Evolutionary conservation across 2,113 vertebrate genomes (phyloP), one percentile per base, ranked within the genome.

Genomic region (Syngnathus typhle): DNA sequence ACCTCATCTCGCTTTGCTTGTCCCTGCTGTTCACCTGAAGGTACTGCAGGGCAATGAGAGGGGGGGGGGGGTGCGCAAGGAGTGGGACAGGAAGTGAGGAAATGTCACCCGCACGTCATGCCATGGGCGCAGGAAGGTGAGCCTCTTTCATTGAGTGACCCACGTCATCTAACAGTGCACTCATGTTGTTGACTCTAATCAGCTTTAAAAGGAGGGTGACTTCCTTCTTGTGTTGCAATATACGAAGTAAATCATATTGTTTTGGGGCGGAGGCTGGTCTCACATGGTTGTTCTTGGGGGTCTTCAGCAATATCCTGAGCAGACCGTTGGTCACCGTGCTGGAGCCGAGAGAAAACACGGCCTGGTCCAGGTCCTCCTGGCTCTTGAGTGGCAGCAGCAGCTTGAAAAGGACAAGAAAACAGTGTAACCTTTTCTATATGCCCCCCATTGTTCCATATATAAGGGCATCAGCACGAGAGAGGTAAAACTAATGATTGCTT

Each of bases 361-460:
- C 94, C 80, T 91, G 90, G 80, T 96, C 94, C 90, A 96, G 85
- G 80, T 96, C 94, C 80, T 95, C 94, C 89, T 96, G 94, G 69
- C 90, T 93, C 90, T 94, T 94, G 81, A 96, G 84, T 0, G 93
- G 92, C 75, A 93, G 82, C 81, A 93, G 84, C 73, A 93, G 76
- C 94, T 96, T 77, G 73, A 83, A 72, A 89, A 83, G 85, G 64
- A 52, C 74, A 18, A 65, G 61, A 60, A 27, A 15, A 5, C 67
- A 8, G 55, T 13, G 38, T 69, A 46, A 82, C 68, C 56, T 67
- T 74, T 82, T n/a, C 56, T 59, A 71, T 76, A 36, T n/a, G 52
- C 62, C 6, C 52, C 0, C 49, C 55, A 77, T 76, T 71, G 63
- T 78, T 70, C 27, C 49, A 46, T 3, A 32, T 59, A 52, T 19